phyloP scores from a whole-genome alignment of 2,113 vertebrate genomes.

The Mastomys coucha region DNA sequence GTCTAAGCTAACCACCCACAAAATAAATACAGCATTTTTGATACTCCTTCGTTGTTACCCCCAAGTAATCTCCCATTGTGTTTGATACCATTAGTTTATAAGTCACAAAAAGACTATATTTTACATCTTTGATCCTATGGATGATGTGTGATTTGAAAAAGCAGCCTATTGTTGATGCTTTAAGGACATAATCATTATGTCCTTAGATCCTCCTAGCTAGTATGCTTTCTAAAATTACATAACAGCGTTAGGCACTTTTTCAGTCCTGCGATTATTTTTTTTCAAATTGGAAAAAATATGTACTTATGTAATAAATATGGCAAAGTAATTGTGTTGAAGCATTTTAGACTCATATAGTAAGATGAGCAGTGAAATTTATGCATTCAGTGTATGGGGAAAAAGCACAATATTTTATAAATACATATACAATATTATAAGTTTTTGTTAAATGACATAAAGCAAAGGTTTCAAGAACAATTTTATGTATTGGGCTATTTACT shows the following conservation, averaged over 20 bases:
- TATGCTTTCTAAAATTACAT: neutral
- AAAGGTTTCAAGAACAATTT: neutral
- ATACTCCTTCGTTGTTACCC: neutral
- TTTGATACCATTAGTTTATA: neutral
- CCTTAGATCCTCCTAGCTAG: neutral
- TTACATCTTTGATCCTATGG: neutral
- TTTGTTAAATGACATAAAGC: neutral
- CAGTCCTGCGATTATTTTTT: neutral
- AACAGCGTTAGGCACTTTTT: neutral
- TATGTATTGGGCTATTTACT: neutral
- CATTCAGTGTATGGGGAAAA: neutral
- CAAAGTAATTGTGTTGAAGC: neutral
- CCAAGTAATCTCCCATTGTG: neutral
- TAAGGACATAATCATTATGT: neutral
- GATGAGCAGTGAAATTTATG: neutral
- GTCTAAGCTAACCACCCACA: neutral
- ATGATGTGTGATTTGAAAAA: neutral
- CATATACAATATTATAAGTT: neutral
- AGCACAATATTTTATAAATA: neutral
- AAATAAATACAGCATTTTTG: constrained; percentile 25
- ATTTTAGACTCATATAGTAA: neutral
- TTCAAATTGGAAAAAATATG: constrained; percentile 21
- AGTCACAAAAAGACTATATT: constrained; percentile 32
- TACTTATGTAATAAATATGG: constrained; percentile 18
- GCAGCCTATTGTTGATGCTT: neutral